These are phyloP conservation scores for Heliconius himera DNA, from an alignment of 1,140 invertebrate species.

Conservation along the genomic window DNA sequence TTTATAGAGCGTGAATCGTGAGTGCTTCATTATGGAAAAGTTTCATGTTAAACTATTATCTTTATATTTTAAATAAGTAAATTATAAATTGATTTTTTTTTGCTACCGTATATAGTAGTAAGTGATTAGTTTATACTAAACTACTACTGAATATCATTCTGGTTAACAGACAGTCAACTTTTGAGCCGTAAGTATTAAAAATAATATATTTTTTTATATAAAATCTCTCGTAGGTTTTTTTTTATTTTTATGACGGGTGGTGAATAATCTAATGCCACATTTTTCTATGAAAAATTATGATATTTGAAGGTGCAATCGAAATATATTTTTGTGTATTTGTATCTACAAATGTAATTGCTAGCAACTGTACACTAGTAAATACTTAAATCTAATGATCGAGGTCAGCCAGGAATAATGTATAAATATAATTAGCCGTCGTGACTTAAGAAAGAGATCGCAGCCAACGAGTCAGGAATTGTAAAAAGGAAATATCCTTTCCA, in stretches of 20 bases:
- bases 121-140: not conserved
- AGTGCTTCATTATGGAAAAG: constrained; percentile 36
- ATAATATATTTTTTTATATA: too few species aligned
- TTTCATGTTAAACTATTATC: constrained; percentile 33
- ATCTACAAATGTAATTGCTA: not conserved
- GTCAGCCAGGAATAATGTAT: constrained; percentile 59
- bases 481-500: constrained; percentile 64
- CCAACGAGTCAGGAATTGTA: constrained; percentile 61
- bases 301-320: too few species aligned
- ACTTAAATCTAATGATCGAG: constrained; percentile 47
- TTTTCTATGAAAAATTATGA: too few species aligned
- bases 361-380: constrained; percentile 36
- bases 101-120: not conserved
- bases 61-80: constrained; percentile 14
- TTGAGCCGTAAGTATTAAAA: not conserved
- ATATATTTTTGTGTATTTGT: not conserved
- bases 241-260: too few species aligned
- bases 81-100: not conserved
- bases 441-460: constrained; percentile 61
- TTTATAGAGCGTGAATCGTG: constrained; percentile 36
- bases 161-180: not conserved
- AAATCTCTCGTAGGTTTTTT: too few species aligned
- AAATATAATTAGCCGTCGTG: constrained; percentile 72
- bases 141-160: not conserved
- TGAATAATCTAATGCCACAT: too few species aligned